Evolutionary conservation across 2,113 vertebrate genomes (phyloP), one percentile per base, ranked within the genome.

Genomic region (Felis catus): DNA sequence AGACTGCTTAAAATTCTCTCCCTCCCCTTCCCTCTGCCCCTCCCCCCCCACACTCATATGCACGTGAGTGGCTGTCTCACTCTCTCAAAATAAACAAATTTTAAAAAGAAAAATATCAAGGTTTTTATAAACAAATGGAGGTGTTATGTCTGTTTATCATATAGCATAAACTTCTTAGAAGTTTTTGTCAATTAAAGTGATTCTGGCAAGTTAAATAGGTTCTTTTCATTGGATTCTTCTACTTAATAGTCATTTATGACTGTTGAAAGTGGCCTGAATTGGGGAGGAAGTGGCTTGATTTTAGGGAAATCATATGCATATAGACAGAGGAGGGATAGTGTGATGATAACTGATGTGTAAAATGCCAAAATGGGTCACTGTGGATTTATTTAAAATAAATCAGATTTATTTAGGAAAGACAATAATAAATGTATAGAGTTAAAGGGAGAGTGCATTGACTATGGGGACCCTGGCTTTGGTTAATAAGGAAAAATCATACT

Each of bases 401-500:
- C 68, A 97, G 91, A 39, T 36, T 74, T 88, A 82, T 94, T 91
- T 55, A 36, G 82, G 23, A 92, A 79, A 94, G 51, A 51, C 39
- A 65, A 66, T 23, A 81, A 63, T 45, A 85, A 65, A 89, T 71
- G 73, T 14, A 23, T 29, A 61, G 0, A 61, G 70, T 41, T 81
- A 73, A 91, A 96, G 21, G 81, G 6, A 19, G 14, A 33, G 0
- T 76, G 31, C 55, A 70, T 81, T 51, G 39, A 94, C 65, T 4
- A 3, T 10, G 95, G 81, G 92, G 85, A 73, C 84, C 78, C 53
- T 84, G 90, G 80, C 74, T 45, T 81, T 92, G 94, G 45, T 94
- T 97, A 98, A 91, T 86, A 96, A 98, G 97, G 97, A 98, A 97
- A 95, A 91, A 91, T 96, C 91, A 97, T 66, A 31, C 33, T 92